phyloP scores from a whole-genome alignment of 2,113 vertebrate genomes.

The Prietella phreatophila region DNA sequence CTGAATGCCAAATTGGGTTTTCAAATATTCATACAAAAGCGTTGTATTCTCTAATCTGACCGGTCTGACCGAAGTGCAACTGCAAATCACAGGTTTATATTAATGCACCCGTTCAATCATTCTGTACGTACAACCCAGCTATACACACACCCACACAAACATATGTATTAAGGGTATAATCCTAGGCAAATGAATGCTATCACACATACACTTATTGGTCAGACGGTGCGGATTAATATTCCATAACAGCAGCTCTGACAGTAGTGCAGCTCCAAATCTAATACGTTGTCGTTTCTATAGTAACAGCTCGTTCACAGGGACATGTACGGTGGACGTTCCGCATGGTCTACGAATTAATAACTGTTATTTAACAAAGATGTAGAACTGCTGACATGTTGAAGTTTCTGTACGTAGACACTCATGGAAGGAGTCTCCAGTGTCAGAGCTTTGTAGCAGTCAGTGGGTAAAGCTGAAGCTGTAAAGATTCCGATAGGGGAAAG shows the following conservation, averaged over 20 bases:
- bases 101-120: background rate
- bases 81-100: background rate
- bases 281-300: too few relatives aligned
- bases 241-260: too few relatives aligned
- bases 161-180: background rate
- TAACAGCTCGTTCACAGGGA: too few relatives aligned
- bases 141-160: background rate
- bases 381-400: too few relatives aligned
- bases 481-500: background rate
- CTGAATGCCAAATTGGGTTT: background rate
- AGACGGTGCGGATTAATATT: too few relatives aligned
- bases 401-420: too few relatives aligned
- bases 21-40: background rate
- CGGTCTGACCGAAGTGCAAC: background rate
- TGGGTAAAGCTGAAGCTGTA: background rate
- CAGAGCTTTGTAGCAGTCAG: background rate
- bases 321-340: too few relatives aligned
- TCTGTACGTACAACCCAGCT: constrained; percentile 73
- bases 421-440: background rate
- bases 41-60: background rate
- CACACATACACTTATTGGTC: background rate
- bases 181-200: background rate
- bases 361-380: too few relatives aligned
- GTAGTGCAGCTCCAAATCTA: too few relatives aligned
- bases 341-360: too few relatives aligned